Percentiles rank a stretch among this genome's conserved stretches.
These are phyloP conservation scores for Epizoanthus rinbou DNA, from an alignment of 92 coral and sea anemone species.

Conservation along the genomic window DNA sequence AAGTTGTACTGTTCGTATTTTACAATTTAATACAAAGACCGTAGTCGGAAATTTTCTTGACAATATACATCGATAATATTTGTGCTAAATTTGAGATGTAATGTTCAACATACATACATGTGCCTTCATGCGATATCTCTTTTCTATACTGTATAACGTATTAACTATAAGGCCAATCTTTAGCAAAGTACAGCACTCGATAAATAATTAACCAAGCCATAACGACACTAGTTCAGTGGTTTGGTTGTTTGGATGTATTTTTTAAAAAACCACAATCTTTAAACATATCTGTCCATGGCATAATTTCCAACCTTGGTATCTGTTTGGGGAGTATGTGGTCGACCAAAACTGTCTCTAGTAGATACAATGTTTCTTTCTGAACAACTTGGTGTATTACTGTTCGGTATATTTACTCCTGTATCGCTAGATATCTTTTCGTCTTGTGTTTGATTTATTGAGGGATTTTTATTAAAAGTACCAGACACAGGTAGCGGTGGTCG, in stretches of 20 bases:
- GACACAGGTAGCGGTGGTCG: conserved; percentile 23
- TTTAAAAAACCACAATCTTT: conserved; percentile 19
- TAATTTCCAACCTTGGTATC: conserved; percentile 1
- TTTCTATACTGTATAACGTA: neutral
- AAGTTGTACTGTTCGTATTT: no score
- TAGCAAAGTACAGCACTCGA: neutral
- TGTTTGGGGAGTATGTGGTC: neutral
- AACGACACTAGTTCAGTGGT: neutral
- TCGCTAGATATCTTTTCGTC: neutral
- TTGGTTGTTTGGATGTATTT: neutral
- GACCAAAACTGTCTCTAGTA: conserved; percentile 1
- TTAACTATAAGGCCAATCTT: neutral
- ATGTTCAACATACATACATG: no score
- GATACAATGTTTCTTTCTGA: neutral
- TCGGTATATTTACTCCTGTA: neutral
- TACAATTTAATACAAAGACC: no score
- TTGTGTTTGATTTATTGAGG: neutral
- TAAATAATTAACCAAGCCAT: neutral
- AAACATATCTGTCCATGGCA: conserved; percentile 11
- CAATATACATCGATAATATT: no score
- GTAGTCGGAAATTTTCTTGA: no score
- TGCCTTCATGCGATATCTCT: neutral
- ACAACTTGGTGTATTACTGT: neutral
- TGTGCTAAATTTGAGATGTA: no score
- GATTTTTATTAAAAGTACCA: conserved; percentile 2